Conservation (phyloP, 2,888 invertebrate genomes). For the Amblyjoppa proteus region DNA sequence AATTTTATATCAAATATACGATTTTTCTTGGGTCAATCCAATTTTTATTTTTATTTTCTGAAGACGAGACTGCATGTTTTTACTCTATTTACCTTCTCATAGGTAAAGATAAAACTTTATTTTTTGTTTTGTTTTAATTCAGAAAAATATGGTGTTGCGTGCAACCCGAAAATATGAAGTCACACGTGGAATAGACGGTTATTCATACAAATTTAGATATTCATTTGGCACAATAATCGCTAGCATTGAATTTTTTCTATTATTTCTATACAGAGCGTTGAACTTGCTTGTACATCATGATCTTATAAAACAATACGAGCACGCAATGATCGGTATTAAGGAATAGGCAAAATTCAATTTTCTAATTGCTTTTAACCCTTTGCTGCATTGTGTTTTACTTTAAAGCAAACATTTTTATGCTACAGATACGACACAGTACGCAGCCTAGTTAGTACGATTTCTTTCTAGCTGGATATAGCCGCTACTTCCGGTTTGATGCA, state of each 20-base stretch:
- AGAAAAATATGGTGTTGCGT: slow-evolving; percentile 19
- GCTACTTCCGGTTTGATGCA: background rate
- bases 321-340: background rate
- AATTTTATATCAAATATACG: slow-evolving; percentile 49
- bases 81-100: background rate
- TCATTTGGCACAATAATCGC: slow-evolving; percentile 72
- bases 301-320: slow-evolving; percentile 22
- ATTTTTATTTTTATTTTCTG: background rate
- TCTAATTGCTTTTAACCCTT: slow-evolving; percentile 8
- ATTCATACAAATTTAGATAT: slow-evolving; percentile 31
- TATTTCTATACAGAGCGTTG: slow-evolving; percentile 37
- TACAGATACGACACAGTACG: background rate
- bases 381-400: background rate
- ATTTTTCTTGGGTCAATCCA: slow-evolving; percentile 5
- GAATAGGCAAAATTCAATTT: slow-evolving; percentile 11
- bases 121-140: background rate
- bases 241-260: slow-evolving; percentile 39
- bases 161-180: slow-evolving; percentile 37
- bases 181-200: slow-evolving; percentile 35
- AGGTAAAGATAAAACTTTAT: slow-evolving; percentile 9
- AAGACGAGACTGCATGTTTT: background rate
- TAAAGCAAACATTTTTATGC: background rate
- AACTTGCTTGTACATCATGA: slow-evolving; percentile 28
- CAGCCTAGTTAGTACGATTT: background rate
- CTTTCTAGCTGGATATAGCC: background rate